phyloP scores from a whole-genome alignment of 1,140 invertebrate genomes.

The Nebria ingens region DNA sequence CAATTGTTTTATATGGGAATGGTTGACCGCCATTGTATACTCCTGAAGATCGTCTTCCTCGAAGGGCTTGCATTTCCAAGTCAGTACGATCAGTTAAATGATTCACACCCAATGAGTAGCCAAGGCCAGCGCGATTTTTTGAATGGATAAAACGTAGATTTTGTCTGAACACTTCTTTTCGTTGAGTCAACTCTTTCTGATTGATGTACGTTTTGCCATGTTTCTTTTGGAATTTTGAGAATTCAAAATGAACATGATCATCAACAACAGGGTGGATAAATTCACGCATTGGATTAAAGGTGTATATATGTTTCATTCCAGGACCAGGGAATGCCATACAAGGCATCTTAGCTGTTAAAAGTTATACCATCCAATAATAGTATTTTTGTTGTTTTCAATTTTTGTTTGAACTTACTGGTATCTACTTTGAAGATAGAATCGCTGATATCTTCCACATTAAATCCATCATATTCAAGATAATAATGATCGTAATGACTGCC shows the following conservation, averaged over 20 bases:
- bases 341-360: constrained; percentile 32
- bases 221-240: constrained; percentile 61
- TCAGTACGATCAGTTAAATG: constrained; percentile 78
- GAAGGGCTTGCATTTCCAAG: constrained; percentile 65
- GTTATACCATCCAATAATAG: too few relatives aligned
- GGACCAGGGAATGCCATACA: constrained; percentile 83
- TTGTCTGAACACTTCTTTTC: constrained; percentile 77
- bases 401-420: constrained; percentile 35
- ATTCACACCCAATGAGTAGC: constrained; percentile 71
- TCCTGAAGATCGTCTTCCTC: constrained; percentile 59
- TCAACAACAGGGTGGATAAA: constrained; percentile 64
- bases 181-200: constrained; percentile 53
- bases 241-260: constrained; percentile 64
- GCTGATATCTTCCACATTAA: constrained; percentile 53
- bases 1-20: constrained; percentile 56
- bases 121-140: constrained; percentile 44
- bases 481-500: constrained; percentile 97
- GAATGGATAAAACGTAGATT: constrained; percentile 58
- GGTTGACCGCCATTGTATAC: constrained; percentile 62
- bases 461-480: constrained; percentile 73
- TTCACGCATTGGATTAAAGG: constrained; percentile 90
- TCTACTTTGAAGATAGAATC: constrained; percentile 58
- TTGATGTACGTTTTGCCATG: constrained; percentile 62
- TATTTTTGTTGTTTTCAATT: neutral
- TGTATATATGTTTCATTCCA: constrained; percentile 60